These are phyloP conservation scores for Drosophila siamana DNA, from an alignment of 2,888 invertebrate species.

Conservation along the genomic window DNA sequence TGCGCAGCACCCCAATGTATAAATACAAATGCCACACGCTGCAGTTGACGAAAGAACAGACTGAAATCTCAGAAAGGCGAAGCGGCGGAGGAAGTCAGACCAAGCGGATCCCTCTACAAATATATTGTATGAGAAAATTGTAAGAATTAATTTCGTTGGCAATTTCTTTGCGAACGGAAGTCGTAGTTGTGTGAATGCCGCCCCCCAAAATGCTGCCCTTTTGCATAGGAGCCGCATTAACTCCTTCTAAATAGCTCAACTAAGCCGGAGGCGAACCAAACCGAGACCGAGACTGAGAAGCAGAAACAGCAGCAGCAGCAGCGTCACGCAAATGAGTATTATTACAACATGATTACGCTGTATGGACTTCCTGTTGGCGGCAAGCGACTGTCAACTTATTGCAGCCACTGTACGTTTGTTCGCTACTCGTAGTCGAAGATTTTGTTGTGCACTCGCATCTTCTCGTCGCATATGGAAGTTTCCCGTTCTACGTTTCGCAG, in stretches of 20 bases:
- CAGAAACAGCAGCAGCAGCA: too few species aligned
- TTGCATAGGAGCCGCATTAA: not conserved
- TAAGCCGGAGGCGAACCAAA: not conserved
- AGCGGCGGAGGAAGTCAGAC: not conserved
- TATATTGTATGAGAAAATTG: conserved; percentile 14
- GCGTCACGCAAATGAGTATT: conserved; percentile 37
- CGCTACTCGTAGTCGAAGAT: conserved; percentile 26
- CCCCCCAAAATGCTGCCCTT: not conserved
- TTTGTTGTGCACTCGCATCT: conserved; percentile 8
- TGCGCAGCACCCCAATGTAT: conserved; percentile 42
- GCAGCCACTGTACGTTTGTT: conserved; percentile 34
- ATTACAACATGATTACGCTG: conserved; percentile 45
- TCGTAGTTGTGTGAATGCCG: not conserved
- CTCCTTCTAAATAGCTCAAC: conserved; percentile 16
- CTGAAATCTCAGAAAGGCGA: conserved; percentile 2
- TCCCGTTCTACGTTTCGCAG: conserved; percentile 39
- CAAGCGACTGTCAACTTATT: conserved; percentile 21
- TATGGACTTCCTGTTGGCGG: conserved; percentile 41
- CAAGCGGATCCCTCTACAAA: conserved; percentile 6
- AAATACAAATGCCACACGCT: conserved; percentile 6
- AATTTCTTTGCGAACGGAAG: conserved; percentile 12
- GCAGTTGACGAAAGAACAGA: conserved; percentile 10
- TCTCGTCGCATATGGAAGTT: conserved; percentile 21
- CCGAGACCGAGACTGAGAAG: not conserved
- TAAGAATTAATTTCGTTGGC: conserved; percentile 31